These are phyloP conservation scores for Microhierax caerulescens DNA, from an alignment of 2,797 vertebrate genomes.

Conservation along the genomic window DNA sequence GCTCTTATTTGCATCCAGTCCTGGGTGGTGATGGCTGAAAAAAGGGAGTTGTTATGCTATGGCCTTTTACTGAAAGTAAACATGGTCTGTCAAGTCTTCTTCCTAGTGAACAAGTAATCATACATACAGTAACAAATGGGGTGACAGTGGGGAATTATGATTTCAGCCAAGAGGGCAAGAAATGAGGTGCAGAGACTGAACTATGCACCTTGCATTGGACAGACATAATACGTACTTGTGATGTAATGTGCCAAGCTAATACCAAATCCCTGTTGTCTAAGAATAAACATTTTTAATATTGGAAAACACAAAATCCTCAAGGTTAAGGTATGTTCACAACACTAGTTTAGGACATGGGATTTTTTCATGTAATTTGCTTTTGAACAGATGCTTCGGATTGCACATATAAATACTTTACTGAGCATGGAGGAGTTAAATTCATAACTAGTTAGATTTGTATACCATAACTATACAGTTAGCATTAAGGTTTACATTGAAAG, in stretches of 20 bases:
- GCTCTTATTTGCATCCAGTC: neutral
- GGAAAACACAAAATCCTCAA: neutral
- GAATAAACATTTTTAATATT: neutral
- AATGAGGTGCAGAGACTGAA: neutral
- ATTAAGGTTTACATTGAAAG: neutral
- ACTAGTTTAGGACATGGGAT: neutral
- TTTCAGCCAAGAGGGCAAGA: neutral
- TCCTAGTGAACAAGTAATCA: neutral
- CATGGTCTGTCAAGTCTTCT: neutral
- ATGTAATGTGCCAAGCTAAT: too few relatives aligned
- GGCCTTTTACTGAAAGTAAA: neutral
- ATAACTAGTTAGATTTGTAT: neutral
- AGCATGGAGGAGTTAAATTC: neutral
- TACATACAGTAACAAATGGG: neutral
- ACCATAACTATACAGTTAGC: neutral
- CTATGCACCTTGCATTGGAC: neutral
- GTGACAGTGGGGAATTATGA: neutral
- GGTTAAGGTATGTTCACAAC: neutral
- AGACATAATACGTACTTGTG: neutral
- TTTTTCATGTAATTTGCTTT: neutral
- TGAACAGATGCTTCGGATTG: neutral
- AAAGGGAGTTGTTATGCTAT: neutral
- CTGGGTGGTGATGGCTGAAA: neutral
- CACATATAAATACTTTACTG: neutral
- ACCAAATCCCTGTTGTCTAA: neutral